Percentiles rank a stretch among this genome's conserved stretches.
phyloP scores from a whole-genome alignment of 2,888 invertebrate genomes.

The Theodoxus fluviatilis region DNA sequence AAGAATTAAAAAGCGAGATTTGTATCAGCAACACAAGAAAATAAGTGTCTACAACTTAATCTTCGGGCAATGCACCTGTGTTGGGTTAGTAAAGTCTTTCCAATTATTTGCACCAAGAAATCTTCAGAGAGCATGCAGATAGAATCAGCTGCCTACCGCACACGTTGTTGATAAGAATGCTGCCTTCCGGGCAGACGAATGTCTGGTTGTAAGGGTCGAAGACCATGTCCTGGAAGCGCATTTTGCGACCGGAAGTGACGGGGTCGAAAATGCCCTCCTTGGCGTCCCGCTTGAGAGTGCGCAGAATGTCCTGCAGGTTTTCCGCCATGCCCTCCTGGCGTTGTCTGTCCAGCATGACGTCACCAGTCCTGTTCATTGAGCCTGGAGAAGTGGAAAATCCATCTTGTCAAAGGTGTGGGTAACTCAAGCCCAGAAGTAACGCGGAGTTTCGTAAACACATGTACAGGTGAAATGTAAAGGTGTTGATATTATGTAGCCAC shows the following conservation, averaged over 20 bases:
- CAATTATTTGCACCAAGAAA: no score
- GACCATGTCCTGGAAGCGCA: conserved; percentile 51
- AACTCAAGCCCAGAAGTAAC: not conserved
- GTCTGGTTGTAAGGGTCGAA: conserved; percentile 48
- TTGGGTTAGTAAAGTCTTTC: no score
- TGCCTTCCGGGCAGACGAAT: conserved; percentile 69
- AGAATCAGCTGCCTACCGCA: conserved; percentile 73
- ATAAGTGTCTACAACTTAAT: no score
- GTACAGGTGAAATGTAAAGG: no score
- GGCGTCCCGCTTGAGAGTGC: conserved; percentile 55
- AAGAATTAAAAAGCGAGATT: no score
- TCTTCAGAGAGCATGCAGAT: no score
- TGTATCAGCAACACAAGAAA: no score
- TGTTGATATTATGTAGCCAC: no score
- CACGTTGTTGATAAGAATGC: conserved; percentile 68
- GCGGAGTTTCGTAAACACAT: not conserved
- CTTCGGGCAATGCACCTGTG: no score
- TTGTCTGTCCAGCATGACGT: conserved; percentile 26
- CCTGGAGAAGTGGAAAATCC: not conserved
- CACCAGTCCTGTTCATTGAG: conserved; percentile 25
- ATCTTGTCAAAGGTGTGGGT: not conserved
- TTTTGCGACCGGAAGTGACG: conserved; percentile 44
- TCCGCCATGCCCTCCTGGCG: conserved; percentile 34
- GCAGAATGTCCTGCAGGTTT: conserved; percentile 46
- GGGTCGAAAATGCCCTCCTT: conserved; percentile 59